Conservation (phyloP, 2,797 vertebrate genomes). For the Poecilia gillii region DNA sequence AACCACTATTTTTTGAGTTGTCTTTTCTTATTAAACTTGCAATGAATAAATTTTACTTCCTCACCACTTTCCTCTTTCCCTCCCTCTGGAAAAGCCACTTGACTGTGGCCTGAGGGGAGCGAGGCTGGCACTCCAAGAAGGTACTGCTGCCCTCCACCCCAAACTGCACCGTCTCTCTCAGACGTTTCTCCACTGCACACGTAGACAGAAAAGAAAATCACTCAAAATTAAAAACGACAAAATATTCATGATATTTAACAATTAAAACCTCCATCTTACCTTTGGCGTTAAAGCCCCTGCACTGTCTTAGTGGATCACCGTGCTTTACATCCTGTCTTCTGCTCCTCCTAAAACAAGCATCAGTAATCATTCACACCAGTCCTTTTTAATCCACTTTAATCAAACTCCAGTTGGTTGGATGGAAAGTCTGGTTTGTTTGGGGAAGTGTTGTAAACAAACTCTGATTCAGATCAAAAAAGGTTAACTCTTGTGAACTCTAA, state of each 20-base stretch:
- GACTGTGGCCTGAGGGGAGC: conserved; percentile 84
- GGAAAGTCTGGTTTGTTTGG: too few species aligned
- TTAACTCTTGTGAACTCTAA: too few species aligned
- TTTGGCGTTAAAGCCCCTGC: conserved; percentile 88
- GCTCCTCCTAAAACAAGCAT: conserved; percentile 81
- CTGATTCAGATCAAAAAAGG: too few species aligned
- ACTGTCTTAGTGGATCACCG: conserved; percentile 86
- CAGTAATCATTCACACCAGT: background rate
- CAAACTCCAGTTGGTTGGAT: too few species aligned
- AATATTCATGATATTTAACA: background rate
- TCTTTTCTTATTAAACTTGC: conserved; percentile 2
- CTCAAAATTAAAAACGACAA: background rate
- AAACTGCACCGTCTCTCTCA: conserved; percentile 86
- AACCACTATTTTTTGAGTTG: background rate
- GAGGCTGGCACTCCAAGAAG: conserved; percentile 87
- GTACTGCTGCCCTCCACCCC: conserved; percentile 89
- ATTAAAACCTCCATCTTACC: conserved; percentile 53
- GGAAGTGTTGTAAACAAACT: too few species aligned
- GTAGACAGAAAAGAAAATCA: background rate
- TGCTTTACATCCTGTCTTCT: conserved; percentile 88
- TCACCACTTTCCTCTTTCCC: conserved; percentile 85
- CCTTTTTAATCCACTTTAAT: too few species aligned
- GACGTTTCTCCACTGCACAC: conserved; percentile 83
- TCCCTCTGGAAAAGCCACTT: conserved; percentile 88
- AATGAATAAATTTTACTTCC: conserved; percentile 18